Percentiles rank a stretch among this genome's conserved stretches.
These are phyloP conservation scores for Myotis daubentonii DNA, from an alignment of 2,797 vertebrate genomes.

Conservation along the genomic window DNA sequence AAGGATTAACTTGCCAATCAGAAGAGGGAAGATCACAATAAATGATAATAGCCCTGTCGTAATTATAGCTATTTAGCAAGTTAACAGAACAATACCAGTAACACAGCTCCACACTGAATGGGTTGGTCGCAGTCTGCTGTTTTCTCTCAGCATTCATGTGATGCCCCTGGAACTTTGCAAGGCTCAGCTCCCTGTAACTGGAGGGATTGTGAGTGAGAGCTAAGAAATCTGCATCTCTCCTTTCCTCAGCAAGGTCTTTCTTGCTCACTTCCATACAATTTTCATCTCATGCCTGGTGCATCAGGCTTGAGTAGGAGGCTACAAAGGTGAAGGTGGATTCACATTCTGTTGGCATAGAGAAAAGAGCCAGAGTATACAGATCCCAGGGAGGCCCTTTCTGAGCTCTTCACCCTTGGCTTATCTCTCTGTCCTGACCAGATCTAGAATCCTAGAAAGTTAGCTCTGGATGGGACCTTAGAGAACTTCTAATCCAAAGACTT, in stretches of 20 bases:
- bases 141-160: constrained; percentile 29
- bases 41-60: constrained; percentile 78
- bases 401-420: not conserved
- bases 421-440: not conserved
- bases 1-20: constrained; percentile 75
- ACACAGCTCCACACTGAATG: constrained; percentile 52
- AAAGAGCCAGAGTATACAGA: not conserved
- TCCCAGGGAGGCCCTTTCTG: not conserved
- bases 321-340: not conserved
- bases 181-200: constrained; percentile 23
- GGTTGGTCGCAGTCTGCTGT: constrained; percentile 34
- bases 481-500: not conserved
- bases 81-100: constrained; percentile 80
- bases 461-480: not conserved
- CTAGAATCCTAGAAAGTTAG: not conserved
- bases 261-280: not conserved
- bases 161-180: constrained; percentile 61
- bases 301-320: not conserved
- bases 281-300: not conserved
- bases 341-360: not conserved
- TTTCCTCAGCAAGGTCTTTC: not conserved
- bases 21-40: constrained; percentile 75
- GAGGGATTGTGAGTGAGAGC: not conserved
- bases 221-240: not conserved
- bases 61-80: constrained; percentile 81